Evolutionary conservation across 2,888 invertebrate species (phyloP), one percentile per base, ranked within the genome.

Genomic region (Stenolophus ochropezus): DNA sequence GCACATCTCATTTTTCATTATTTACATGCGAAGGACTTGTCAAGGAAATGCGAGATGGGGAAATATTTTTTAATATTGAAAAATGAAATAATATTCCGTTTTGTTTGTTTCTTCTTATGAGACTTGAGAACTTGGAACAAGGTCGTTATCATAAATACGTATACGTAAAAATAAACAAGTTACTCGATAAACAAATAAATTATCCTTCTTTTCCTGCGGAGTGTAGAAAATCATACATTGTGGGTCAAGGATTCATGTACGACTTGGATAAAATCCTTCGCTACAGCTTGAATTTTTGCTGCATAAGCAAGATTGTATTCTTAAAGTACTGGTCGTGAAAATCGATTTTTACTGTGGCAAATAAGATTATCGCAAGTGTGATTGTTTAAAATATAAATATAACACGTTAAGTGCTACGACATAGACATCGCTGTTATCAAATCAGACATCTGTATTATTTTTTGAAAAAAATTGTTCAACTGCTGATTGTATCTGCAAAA

Each of bases 21-120:
- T 56, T 56, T 56, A 56, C 18, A 56, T 56, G 20, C 20, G 56
- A 56, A 5, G 56, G 20, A 20, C 18, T 16, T 14, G 18, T 53
- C 53, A 53, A 20, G 8, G 20, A 53, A 18, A 53, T 53, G 8
- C 53, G 20, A 21, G 56, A 42, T 42, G 33, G 11, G 33, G 33
- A 11, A 42, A 42, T 56, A 5, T 8, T 16, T 56, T 49, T 56
- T 56, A 56, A 56, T 56, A 56, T 56, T 11, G 18, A 11, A 56
- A 21, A 20, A 56, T 56, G 56, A 20, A 56, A 56, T 56, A 51
- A 16, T 51, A 51, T 18, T 11, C 20, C 20, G 11, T 11, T 8
- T 56, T 56, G 56, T 56, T 56, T 56, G 56, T 56, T 56, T 8
- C 20, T 20, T 56, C 20, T 21, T 56, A 56, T 56, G 56, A 11